phyloP scores from a whole-genome alignment of 2,113 vertebrate species.

The Cheirogaleus medius region DNA sequence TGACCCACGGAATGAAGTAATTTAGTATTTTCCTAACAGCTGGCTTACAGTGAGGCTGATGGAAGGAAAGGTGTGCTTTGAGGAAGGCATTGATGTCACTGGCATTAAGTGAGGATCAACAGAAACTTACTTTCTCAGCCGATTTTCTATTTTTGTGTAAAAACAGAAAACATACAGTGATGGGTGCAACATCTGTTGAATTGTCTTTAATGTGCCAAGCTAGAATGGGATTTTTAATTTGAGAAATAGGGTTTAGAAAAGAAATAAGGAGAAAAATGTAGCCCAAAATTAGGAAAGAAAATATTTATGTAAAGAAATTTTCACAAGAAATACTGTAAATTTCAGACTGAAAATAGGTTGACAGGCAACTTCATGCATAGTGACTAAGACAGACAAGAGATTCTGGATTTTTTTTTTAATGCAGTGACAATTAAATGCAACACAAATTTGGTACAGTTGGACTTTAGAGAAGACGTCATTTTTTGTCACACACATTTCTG shows the following conservation, averaged over 20 bases:
- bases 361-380: constrained; percentile 6
- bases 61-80: background rate
- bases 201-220: constrained; percentile 69
- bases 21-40: background rate
- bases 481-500: background rate
- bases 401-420: constrained; percentile 39
- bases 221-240: constrained; percentile 69
- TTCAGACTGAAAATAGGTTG: constrained; percentile 55
- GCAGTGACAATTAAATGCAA: constrained; percentile 51
- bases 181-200: constrained; percentile 69
- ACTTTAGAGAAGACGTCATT: background rate
- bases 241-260: constrained; percentile 52
- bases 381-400: constrained; percentile 39
- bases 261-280: background rate
- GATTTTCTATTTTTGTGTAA: constrained; percentile 59
- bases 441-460: background rate
- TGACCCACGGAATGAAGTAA: background rate
- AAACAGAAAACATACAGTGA: constrained; percentile 54
- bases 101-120: constrained; percentile 35
- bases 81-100: background rate
- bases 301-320: constrained; percentile 65
- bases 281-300: constrained; percentile 67
- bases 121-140: constrained; percentile 43
- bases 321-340: constrained; percentile 54
- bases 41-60: background rate